Base-by-base conservation (phyloP, 2,888 invertebrate species). In the Drosophila merina region DNA sequence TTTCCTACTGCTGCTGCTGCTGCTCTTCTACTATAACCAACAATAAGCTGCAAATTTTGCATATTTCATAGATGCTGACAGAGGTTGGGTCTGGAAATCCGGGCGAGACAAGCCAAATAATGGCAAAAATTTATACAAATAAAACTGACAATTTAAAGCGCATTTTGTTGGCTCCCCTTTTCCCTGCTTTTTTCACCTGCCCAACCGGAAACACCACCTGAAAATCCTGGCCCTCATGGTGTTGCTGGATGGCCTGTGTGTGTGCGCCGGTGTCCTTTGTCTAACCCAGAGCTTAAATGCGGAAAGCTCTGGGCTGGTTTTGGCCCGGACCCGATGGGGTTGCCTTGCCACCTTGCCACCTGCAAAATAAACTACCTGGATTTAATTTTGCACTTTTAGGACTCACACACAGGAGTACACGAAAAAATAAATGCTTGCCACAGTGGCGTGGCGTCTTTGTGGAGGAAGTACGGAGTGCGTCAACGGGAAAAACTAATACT, bases 41-140 rank as follows among this genome's bases (percentile, higher is more conserved):
- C 69, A 86, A 84, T 86, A 86, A 82, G 87, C 87, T 83, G 85
- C 71, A 81, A 84, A 84, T 87, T 83, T 81, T 81, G 75, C 82
- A 87, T 83, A 83, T 87, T 83, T 83, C 87, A 83, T 81, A 83
- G 70, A 64, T 72, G 85, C 69, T 80, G 87, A 77, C 77, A 80
- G 71, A 52, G 51, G 57, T 48, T 49, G 58, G 54, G 25, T 26
- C n/a, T 52, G 42, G 26, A 58, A 69, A 54, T 58, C 48, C 64
- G 62, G 82, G 70, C 76, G 70, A 72, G 57, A 81, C 76, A 74
- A 86, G 82, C 75, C 68, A 78, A 83, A 87, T 87, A 83, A 85
- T 85, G 60, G 82, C 75, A 71, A 71, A 77, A 83, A 79, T 87
- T 82, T 77, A 69, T 77, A 77, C 79, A 83, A 86, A 82, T 87